phyloP scores from a whole-genome alignment of 2,888 invertebrate genomes.

The Trachelus troglodyta region DNA sequence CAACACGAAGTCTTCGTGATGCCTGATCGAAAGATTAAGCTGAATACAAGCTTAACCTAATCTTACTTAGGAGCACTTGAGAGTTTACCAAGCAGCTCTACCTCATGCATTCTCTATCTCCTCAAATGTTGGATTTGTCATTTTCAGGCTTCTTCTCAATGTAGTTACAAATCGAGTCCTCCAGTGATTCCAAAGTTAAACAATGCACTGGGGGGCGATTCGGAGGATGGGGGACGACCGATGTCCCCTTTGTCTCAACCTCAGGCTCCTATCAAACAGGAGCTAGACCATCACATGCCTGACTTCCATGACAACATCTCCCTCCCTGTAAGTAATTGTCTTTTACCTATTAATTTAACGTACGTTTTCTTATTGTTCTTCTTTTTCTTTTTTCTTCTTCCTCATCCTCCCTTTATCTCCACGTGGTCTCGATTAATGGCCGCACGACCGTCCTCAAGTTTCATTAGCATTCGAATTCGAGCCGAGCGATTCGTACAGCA shows the following conservation, averaged over 20 bases:
- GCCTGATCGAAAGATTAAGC: too few relatives aligned
- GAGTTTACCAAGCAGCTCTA: neutral
- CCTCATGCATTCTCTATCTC: neutral
- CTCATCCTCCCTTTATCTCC: neutral
- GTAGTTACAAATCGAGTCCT: conserved; percentile 76
- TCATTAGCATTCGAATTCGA: neutral
- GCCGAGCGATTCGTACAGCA: neutral
- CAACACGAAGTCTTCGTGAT: too few relatives aligned
- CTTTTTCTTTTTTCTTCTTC: neutral
- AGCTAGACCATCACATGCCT: conserved; percentile 70
- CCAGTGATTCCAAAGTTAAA: conserved; percentile 72
- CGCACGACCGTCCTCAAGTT: neutral
- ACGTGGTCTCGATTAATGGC: neutral
- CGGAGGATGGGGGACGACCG: conserved; percentile 69
- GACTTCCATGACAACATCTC: conserved; percentile 67
- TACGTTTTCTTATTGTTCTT: neutral
- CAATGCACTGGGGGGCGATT: conserved; percentile 70
- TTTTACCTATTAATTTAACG: conserved; percentile 1
- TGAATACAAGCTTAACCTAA: too few relatives aligned
- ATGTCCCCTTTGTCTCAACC: conserved; percentile 70
- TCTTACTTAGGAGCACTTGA: too few relatives aligned
- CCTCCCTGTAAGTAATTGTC: conserved; percentile 59
- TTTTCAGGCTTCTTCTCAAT: conserved; percentile 72
- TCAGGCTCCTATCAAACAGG: conserved; percentile 73
- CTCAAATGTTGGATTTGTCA: conserved; percentile 3